Evolutionary conservation across 2,888 invertebrate species (phyloP).

Genomic region (Dolichopus griseipennis): DNA sequence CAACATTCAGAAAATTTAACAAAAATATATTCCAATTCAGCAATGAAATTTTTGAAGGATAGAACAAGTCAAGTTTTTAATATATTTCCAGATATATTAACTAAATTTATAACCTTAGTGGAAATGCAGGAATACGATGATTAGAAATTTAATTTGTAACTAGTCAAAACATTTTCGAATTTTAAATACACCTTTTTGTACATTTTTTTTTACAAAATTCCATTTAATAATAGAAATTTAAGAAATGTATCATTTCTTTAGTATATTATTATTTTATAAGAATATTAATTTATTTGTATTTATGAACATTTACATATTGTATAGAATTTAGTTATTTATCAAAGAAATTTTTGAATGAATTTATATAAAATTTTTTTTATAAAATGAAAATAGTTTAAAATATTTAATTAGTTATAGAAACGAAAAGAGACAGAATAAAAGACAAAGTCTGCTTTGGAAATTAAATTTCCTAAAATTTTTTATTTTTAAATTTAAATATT

Average conservation of each 20-base stretch:
- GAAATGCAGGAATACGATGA: constrained; percentile 3
- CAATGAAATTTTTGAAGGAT: background rate
- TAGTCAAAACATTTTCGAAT: no score
- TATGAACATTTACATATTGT: background rate
- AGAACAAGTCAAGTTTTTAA: background rate
- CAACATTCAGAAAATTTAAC: background rate
- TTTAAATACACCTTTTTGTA: no score
- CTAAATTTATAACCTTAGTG: background rate
- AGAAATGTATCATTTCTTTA: background rate
- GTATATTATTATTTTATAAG: background rate
- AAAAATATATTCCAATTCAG: background rate
- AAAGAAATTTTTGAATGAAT: no score
- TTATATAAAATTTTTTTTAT: no score
- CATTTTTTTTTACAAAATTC: background rate
- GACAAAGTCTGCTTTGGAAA: no score
- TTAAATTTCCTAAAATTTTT: no score
- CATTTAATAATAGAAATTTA: background rate
- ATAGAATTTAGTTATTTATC: no score
- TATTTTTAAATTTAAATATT: no score
- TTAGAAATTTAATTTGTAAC: background rate
- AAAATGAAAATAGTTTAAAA: no score
- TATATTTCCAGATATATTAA: background rate
- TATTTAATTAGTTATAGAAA: no score
- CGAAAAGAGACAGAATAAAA: no score
- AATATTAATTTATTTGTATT: background rate